Conservation (phyloP, 2,797 vertebrate genomes). For the Rhyacichthys aspro region DNA sequence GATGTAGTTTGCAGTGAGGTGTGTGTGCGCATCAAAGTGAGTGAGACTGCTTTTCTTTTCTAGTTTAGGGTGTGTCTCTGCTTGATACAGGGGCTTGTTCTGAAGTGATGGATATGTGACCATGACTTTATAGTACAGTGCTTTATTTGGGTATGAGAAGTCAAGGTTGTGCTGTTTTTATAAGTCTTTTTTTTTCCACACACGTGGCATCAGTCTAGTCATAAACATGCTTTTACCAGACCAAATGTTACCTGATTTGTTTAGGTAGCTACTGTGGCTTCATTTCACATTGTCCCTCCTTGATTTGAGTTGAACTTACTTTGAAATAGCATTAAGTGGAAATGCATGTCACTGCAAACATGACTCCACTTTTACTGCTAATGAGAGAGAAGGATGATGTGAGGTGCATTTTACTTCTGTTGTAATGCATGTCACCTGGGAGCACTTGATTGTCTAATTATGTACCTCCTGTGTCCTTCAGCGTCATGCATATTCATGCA, state of each 20-base stretch:
- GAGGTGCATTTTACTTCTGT: conserved; percentile 49
- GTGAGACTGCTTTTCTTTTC: conserved; percentile 27
- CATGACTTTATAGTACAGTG: conserved; percentile 62
- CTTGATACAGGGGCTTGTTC: conserved; percentile 45
- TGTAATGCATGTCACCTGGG: conserved; percentile 61
- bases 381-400: conserved; percentile 51
- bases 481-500: conserved; percentile 82
- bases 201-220: conserved; percentile 32
- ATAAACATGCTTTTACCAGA: conserved; percentile 11
- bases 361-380: conserved; percentile 46
- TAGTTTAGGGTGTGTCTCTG: conserved; percentile 72
- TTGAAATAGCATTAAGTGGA: conserved; percentile 48
- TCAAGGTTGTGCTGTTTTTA: conserved; percentile 75
- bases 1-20: conserved; percentile 42
- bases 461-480: conserved; percentile 76
- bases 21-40: conserved; percentile 16
- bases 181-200: conserved; percentile 77
- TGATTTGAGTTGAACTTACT: conserved; percentile 33
- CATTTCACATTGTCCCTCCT: conserved; percentile 14
- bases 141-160: conserved; percentile 50
- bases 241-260: conserved; percentile 23
- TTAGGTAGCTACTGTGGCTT: conserved; percentile 23
- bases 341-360: conserved; percentile 49
- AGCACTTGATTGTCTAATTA: conserved; percentile 81
- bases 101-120: conserved; percentile 73